Evolutionary conservation across 2,797 vertebrate species (phyloP).

Genomic region (Pseudomugil tenellus): DNA sequence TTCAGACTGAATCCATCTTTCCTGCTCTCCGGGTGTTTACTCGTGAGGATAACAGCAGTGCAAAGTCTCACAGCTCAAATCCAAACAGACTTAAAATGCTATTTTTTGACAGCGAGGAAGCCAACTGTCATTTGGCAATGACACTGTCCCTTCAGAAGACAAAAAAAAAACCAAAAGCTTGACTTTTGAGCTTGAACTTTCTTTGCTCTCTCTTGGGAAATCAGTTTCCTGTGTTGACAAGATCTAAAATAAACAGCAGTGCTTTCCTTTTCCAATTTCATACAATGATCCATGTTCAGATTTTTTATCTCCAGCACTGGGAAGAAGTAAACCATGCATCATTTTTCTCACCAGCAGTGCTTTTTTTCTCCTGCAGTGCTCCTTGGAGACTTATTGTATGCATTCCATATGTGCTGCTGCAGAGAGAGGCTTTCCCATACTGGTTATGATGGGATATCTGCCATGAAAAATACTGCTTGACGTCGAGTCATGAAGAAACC

Average conservation of each 20-base stretch:
- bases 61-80: conserved; percentile 20
- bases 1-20: conserved; percentile 6
- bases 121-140: neutral
- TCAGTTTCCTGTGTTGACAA: conserved; percentile 76
- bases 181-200: conserved; percentile 22
- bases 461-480: neutral
- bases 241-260: conserved; percentile 47
- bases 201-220: conserved; percentile 58
- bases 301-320: conserved; percentile 9
- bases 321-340: conserved; percentile 9
- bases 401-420: conserved; percentile 1
- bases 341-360: conserved; percentile 7
- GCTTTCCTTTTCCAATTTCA: conserved; percentile 10
- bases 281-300: conserved; percentile 10
- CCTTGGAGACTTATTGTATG: neutral
- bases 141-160: neutral
- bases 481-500: neutral
- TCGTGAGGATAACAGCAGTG: conserved; percentile 20
- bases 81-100: neutral
- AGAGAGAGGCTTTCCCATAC: neutral
- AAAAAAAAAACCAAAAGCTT: conserved; percentile 1
- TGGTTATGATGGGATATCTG: conserved; percentile 2
- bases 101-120: conserved; percentile 5
- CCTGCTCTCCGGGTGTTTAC: conserved; percentile 21
- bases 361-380: neutral